Conservation (phyloP, 2,888 invertebrate species). For the Polylopha cassiicola region DNA sequence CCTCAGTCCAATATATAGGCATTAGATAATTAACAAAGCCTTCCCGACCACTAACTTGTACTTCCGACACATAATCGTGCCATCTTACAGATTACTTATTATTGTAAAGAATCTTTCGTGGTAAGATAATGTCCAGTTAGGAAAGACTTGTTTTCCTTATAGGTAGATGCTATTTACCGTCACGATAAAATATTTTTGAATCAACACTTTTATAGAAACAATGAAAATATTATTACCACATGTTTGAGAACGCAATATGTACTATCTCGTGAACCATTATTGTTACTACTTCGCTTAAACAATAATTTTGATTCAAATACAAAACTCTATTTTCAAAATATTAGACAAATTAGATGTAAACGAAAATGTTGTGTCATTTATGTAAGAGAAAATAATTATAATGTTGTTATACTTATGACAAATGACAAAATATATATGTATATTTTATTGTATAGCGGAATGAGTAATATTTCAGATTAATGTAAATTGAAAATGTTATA, state of each 20-base stretch:
- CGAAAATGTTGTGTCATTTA: constrained; percentile 71
- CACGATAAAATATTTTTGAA: constrained; percentile 20
- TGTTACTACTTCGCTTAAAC: no score
- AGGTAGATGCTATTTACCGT: constrained; percentile 18
- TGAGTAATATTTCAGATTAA: constrained; percentile 71
- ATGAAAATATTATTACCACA: constrained; percentile 31
- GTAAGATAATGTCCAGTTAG: constrained; percentile 26
- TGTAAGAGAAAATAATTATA: constrained; percentile 61
- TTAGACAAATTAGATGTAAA: constrained; percentile 46
- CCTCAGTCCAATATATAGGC: constrained; percentile 33
- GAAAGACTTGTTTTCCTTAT: constrained; percentile 13
- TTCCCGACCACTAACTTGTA: constrained; percentile 32
- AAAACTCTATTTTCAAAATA: constrained; percentile 47
- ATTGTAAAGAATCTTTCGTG: constrained; percentile 30
- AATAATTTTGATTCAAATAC: no score
- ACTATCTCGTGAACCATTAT: constrained; percentile 6
- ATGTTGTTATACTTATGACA: constrained; percentile 69
- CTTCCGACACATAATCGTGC: constrained; percentile 60
- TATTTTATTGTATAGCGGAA: constrained; percentile 76
- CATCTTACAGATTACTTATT: constrained; percentile 41
- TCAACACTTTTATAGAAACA: constrained; percentile 11
- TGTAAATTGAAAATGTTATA: constrained; percentile 74
- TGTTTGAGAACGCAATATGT: constrained; percentile 31
- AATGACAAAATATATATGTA: constrained; percentile 66
- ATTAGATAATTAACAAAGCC: constrained; percentile 18